Percentiles rank a stretch among this genome's conserved stretches.
Evolutionary conservation across 1,140 invertebrate genomes (phyloP).

Genomic region (Megalonaias nervosa): DNA sequence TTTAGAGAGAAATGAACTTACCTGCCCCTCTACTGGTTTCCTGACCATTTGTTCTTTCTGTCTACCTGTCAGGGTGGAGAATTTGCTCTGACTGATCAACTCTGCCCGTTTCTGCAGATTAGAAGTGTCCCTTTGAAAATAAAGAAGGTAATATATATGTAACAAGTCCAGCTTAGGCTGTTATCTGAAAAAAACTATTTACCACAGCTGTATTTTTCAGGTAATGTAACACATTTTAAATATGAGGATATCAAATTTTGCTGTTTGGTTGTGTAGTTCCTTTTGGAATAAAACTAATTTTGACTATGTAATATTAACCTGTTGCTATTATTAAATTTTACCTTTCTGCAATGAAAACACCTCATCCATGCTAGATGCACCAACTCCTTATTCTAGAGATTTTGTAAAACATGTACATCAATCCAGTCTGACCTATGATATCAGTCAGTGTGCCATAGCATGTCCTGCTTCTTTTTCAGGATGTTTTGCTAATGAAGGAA

Average conservation of each 20-base stretch:
- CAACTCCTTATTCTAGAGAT: too few species aligned
- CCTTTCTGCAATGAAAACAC: too few species aligned
- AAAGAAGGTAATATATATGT: background rate
- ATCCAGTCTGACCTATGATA: too few species aligned
- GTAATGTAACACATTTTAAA: background rate
- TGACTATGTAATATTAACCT: too few species aligned
- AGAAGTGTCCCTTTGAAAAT: slow-evolving; percentile 47
- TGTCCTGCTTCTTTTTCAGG: too few species aligned
- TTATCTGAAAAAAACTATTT: background rate
- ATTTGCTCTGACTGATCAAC: slow-evolving; percentile 53
- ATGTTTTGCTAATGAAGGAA: too few species aligned
- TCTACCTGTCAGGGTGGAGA: slow-evolving; percentile 39
- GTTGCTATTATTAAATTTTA: too few species aligned
- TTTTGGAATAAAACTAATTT: too few species aligned
- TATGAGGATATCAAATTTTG: background rate
- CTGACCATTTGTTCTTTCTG: slow-evolving; percentile 59
- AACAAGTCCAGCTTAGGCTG: background rate
- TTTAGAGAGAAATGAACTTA: slow-evolving; percentile 31
- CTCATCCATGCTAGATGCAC: too few species aligned
- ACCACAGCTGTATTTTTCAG: background rate
- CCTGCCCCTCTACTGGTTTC: slow-evolving; percentile 59
- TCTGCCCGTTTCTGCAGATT: slow-evolving; percentile 51
- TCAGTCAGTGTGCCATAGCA: too few species aligned
- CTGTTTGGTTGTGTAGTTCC: background rate
- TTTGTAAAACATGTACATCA: too few species aligned